phyloP scores from a whole-genome alignment of 2,888 invertebrate species.

The Chironomus riparius region DNA sequence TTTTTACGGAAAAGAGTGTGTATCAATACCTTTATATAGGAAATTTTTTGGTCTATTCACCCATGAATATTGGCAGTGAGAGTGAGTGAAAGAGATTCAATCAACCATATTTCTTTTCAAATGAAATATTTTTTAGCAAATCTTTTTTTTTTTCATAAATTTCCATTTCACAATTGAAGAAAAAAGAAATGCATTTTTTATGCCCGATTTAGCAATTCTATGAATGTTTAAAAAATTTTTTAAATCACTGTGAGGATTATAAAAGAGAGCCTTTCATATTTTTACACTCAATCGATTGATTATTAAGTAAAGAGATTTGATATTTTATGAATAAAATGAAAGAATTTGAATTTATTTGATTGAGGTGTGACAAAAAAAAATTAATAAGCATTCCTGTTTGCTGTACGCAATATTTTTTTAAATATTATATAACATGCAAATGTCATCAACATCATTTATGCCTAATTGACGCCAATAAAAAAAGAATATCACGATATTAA shows the following conservation, averaged over 20 bases:
- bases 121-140: background rate
- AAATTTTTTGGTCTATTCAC: background rate
- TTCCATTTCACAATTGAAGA: slow-evolving; percentile 10
- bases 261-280: background rate
- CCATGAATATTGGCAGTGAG: background rate
- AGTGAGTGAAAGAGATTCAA: slow-evolving; percentile 6
- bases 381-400: background rate
- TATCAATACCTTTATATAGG: background rate
- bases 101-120: slow-evolving; percentile 21
- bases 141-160: slow-evolving; percentile 17
- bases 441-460: slow-evolving; percentile 1
- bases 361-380: too few relatives aligned
- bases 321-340: too few relatives aligned
- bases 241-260: background rate
- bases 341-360: background rate
- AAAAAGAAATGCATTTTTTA: slow-evolving; percentile 23
- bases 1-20: background rate
- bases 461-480: slow-evolving; percentile 23
- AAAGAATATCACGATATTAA: slow-evolving; percentile 5
- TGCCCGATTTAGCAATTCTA: slow-evolving; percentile 19
- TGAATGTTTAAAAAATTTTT: background rate
- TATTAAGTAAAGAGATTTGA: too few relatives aligned
- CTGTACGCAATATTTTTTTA: slow-evolving; percentile 1
- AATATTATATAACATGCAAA: slow-evolving; percentile 20
- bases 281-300: background rate